Evolutionary conservation across 2,113 vertebrate species (phyloP).

Genomic region (Gallinago jamesoni): DNA sequence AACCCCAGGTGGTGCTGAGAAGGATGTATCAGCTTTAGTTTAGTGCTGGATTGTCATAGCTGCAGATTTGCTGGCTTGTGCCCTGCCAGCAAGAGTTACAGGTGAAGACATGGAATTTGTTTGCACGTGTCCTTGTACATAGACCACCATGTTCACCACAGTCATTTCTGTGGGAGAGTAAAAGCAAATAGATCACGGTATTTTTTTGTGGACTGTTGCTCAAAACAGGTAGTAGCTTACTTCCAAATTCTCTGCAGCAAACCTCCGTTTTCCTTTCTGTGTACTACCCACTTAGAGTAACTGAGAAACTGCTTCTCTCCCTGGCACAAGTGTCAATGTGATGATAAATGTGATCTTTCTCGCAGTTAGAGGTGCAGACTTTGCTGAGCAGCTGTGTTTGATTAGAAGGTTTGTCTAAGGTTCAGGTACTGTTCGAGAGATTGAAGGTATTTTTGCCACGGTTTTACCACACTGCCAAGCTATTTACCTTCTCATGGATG

Average conservation of each 20-base stretch:
- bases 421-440: background rate
- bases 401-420: background rate
- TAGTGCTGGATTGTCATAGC: background rate
- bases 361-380: background rate
- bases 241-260: background rate
- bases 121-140: fast-evolving
- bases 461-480: background rate
- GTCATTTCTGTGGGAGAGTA: background rate
- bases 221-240: background rate
- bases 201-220: background rate
- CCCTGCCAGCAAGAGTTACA: background rate
- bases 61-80: background rate
- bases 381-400: background rate
- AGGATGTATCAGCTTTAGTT: background rate
- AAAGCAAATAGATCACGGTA: background rate
- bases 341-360: background rate
- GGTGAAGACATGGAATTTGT: background rate
- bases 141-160: background rate
- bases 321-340: background rate
- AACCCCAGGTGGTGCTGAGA: background rate
- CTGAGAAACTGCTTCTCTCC: background rate
- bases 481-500: background rate
- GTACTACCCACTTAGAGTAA: background rate
- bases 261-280: background rate
- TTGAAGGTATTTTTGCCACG: background rate